Evolutionary conservation across 2,113 vertebrate species (phyloP).

Genomic region (Prionailurus bengalensis): DNA sequence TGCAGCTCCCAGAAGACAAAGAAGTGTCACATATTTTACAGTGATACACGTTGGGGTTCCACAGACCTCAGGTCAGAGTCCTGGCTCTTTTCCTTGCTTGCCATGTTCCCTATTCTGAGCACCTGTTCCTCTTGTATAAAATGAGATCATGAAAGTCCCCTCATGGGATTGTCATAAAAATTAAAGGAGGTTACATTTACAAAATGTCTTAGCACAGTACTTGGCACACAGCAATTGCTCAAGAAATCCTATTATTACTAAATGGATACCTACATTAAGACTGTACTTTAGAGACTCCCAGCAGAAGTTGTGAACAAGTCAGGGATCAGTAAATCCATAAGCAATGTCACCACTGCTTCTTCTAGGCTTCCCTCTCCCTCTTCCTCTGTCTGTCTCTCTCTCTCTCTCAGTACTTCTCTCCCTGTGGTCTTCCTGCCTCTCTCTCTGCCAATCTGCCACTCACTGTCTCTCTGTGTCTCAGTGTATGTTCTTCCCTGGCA

Average conservation of each 20-base stretch:
- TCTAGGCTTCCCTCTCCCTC: too few relatives aligned
- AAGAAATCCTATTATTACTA: neutral
- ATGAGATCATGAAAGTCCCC: neutral
- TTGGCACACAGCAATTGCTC: neutral
- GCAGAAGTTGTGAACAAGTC: neutral
- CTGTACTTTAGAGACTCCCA: neutral
- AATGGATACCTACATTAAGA: neutral
- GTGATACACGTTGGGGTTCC: neutral
- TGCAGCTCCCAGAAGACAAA: neutral
- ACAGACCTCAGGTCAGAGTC: neutral
- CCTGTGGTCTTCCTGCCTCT: neutral
- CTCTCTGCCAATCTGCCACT: neutral
- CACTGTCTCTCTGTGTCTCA: neutral
- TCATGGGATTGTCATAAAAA: neutral
- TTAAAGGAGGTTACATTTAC: neutral
- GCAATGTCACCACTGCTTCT: fast-evolving
- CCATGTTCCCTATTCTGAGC: neutral
- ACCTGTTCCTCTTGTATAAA: neutral
- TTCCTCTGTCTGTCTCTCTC: too few relatives aligned
- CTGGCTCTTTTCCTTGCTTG: neutral
- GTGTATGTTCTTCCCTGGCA: neutral
- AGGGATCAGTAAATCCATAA: neutral
- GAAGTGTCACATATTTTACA: neutral
- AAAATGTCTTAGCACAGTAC: neutral
- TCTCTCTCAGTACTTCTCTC: neutral